A percentile compares a stretch with the other conserved stretches of the same genome.
Evolutionary conservation across 2,888 invertebrate genomes (phyloP).

Genomic region (Tillus elongatus): DNA sequence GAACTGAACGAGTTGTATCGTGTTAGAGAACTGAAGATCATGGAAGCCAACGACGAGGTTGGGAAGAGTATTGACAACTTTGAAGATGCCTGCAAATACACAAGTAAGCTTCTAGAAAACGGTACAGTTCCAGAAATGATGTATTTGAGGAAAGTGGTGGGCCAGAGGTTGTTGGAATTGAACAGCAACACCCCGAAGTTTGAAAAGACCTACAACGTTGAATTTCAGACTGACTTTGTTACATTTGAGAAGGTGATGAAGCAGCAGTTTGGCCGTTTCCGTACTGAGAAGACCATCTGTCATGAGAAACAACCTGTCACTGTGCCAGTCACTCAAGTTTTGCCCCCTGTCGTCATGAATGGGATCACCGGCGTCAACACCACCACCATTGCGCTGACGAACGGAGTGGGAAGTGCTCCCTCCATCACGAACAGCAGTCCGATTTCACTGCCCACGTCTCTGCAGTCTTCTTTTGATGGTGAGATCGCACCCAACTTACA

Average conservation of each 20-base stretch:
- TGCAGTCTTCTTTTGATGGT: constrained; percentile 71
- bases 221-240: constrained; percentile 71
- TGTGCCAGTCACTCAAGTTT: constrained; percentile 42
- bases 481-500: constrained; percentile 46
- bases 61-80: constrained; percentile 78
- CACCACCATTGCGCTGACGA: constrained; percentile 23
- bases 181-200: constrained; percentile 75
- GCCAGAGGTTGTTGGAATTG: constrained; percentile 66
- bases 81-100: constrained; percentile 79
- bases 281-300: constrained; percentile 48
- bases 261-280: constrained; percentile 65
- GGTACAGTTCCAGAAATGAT: constrained; percentile 81
- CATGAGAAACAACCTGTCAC: constrained; percentile 45
- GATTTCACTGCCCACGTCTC: constrained; percentile 56
- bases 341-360: constrained; percentile 34
- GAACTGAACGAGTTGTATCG: constrained; percentile 71
- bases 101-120: constrained; percentile 68
- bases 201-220: constrained; percentile 68
- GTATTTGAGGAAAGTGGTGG: constrained; percentile 70
- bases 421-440: constrained; percentile 61
- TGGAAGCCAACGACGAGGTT: constrained; percentile 73
- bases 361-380: constrained; percentile 20
- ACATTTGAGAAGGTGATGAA: constrained; percentile 66
- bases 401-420: constrained; percentile 33
- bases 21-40: constrained; percentile 77